Base-by-base conservation (phyloP, 2,113 vertebrate species). In the Sylvietta virens region DNA sequence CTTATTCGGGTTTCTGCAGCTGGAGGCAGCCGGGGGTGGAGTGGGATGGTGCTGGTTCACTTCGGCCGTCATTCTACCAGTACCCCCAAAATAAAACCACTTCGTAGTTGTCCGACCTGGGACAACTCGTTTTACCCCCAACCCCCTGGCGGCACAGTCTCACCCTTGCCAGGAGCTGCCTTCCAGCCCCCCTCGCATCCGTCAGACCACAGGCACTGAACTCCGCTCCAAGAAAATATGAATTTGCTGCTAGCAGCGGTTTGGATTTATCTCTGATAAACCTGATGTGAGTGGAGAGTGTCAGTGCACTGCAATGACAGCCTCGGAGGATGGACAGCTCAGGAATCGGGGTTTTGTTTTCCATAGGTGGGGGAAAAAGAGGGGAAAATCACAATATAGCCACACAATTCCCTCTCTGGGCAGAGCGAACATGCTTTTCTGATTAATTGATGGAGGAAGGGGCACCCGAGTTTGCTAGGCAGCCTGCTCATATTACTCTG, bases 401-500 rank as follows among this genome's bases (percentile, higher is more conserved):
- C 70, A 71, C 81, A 82, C 54, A 66, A 13, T n/a, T 53, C 91
- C 81, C 31, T 82, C 69, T 62, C 77, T 7, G 65, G 89, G 73
- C 37, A 60, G 65, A 90, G 78, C 10, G 83, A 97, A 92, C 92
- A 93, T 90, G 67, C 91, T 96, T 97, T 95, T 96, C 91, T 89
- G 95, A 96, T 96, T 95, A 96, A 97, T 94, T 96, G 94, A 88
- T 39, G 85, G 92, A 96, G 95, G 91, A 95, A 94, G 87, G 92
- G 91, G 94, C 93, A 87, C 92, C 28, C 54, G 73, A 44, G 86
- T 86, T 97, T 72, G 67, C 66, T 62, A 53, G 86, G 90, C 73
- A 94, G 96, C 77, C 95, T 94, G 87, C 96, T 96, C 96, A 92
- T 67, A 77, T 97, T 97, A 95, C 95, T 80, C 78, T 9, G 86